phyloP scores from a whole-genome alignment of 2,888 invertebrate species.

The Aplocera efformata region DNA sequence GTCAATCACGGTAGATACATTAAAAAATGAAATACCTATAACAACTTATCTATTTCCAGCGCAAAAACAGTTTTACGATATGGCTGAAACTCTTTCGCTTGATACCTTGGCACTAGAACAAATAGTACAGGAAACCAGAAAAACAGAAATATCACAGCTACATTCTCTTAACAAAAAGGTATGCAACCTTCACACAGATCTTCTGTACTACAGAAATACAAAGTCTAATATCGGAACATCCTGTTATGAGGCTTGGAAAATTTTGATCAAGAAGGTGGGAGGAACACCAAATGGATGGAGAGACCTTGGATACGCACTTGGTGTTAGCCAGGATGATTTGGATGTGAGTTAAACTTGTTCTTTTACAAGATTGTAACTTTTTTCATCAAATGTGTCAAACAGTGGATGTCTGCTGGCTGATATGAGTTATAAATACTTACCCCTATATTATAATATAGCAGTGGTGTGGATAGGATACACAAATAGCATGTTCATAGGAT shows the following conservation, averaged over 20 bases:
- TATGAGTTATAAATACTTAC: too few relatives aligned
- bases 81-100: slow-evolving; percentile 61
- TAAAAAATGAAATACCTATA: too few relatives aligned
- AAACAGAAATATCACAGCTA: slow-evolving; percentile 55
- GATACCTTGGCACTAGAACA: slow-evolving; percentile 63
- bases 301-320: slow-evolving; percentile 60
- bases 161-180: slow-evolving; percentile 62
- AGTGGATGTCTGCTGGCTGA: too few relatives aligned
- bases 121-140: slow-evolving; percentile 53
- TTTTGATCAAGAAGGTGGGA: slow-evolving; percentile 59
- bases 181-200: slow-evolving; percentile 57
- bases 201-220: slow-evolving; percentile 63
- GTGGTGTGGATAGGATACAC: too few relatives aligned
- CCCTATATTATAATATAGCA: too few relatives aligned
- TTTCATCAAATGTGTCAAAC: background rate
- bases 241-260: slow-evolving; percentile 66
- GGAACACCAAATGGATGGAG: slow-evolving; percentile 66
- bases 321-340: slow-evolving; percentile 59
- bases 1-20: too few relatives aligned
- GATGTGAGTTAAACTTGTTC: slow-evolving; percentile 53
- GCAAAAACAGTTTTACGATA: slow-evolving; percentile 26
- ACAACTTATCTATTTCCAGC: too few relatives aligned
- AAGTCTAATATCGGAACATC: slow-evolving; percentile 58
- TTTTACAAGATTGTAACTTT: too few relatives aligned
- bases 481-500: too few relatives aligned